A percentile compares a stretch with the other conserved stretches of the same genome.
Conservation (phyloP, 2,113 vertebrate species). For the Hemiprocne comata region DNA sequence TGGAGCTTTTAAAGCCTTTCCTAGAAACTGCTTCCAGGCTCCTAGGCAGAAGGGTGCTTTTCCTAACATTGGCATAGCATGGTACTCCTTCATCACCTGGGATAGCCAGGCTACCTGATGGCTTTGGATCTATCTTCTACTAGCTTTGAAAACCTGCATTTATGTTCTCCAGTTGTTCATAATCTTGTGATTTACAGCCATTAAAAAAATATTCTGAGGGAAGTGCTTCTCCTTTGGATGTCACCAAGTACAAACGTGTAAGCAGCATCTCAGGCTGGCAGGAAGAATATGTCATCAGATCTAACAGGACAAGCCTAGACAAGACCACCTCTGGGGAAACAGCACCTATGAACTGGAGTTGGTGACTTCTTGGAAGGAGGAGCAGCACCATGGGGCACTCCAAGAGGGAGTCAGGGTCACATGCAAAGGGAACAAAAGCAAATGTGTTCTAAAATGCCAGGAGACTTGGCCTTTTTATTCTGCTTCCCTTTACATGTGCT, state of each 20-base stretch:
- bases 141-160: not conserved
- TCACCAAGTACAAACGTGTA: not conserved
- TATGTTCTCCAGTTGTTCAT: not conserved
- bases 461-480: not conserved
- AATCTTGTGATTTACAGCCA: not conserved
- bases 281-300: not conserved
- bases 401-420: rapidly evolving
- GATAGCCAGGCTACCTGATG: not conserved
- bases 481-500: not conserved
- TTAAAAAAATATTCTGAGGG: not conserved
- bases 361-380: not conserved
- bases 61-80: not conserved
- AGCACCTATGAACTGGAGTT: not conserved
- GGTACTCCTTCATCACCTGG: not conserved
- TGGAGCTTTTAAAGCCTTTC: not conserved
- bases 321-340: not conserved
- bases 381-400: not conserved
- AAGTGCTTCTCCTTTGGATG: not conserved
- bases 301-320: not conserved
- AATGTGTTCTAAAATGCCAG: not conserved
- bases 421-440: not conserved
- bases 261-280: rapidly evolving
- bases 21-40: not conserved
- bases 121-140: not conserved
- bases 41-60: not conserved